Percentiles rank a stretch among this genome's conserved stretches.
These are phyloP conservation scores for Kryptopterus vitreolus DNA, from an alignment of 2,797 vertebrate species.

Conservation along the genomic window DNA sequence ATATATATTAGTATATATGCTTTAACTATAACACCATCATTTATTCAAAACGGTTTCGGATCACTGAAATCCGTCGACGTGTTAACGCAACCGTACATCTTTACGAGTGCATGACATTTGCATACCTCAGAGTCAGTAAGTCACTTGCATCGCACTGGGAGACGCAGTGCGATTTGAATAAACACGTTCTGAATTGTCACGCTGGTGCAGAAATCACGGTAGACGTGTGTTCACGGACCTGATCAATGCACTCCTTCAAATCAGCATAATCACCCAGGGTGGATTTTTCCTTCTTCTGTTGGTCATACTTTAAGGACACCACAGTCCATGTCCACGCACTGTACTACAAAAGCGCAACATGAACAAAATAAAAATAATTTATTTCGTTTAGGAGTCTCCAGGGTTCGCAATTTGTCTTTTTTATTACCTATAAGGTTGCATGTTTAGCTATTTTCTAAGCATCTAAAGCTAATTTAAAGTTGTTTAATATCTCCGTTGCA, in stretches of 20 bases:
- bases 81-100: constrained; percentile 27
- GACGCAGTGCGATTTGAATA: constrained; percentile 43
- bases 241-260: constrained; percentile 19
- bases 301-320: not conserved
- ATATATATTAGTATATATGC: too few species aligned
- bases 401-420: not conserved
- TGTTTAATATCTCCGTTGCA: too few species aligned
- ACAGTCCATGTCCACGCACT: not conserved
- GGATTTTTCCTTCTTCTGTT: not conserved
- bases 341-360: not conserved
- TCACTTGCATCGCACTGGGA: constrained; percentile 41
- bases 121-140: constrained; percentile 46
- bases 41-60: constrained; percentile 42
- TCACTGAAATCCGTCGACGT: constrained; percentile 44
- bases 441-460: not conserved
- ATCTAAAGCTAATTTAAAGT: not conserved
- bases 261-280: not conserved
- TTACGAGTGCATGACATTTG: constrained; percentile 9
- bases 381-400: not conserved
- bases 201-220: constrained; percentile 34
- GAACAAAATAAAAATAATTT: not conserved
- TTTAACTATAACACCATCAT: constrained; percentile 20
- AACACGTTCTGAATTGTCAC: constrained; percentile 49
- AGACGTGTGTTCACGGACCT: constrained; percentile 28
- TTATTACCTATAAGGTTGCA: not conserved